Evolutionary conservation across 2,113 vertebrate species (phyloP).

Genomic region (Willisornis vidua): DNA sequence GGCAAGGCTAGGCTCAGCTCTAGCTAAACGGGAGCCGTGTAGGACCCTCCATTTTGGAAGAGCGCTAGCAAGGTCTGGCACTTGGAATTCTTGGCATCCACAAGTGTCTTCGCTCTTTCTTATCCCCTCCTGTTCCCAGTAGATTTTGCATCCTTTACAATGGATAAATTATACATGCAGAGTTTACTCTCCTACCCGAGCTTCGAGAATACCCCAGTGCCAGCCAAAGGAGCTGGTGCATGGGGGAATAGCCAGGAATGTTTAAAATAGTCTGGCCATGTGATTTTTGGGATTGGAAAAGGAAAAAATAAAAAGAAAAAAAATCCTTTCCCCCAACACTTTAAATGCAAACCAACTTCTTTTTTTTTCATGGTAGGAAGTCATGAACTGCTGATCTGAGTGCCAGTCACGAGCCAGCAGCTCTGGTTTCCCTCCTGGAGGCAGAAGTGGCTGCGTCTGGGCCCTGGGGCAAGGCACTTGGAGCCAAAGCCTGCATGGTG

Average conservation of each 20-base stretch:
- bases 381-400: constrained; percentile 13
- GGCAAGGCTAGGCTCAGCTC: constrained; percentile 57
- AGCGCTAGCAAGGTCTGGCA: constrained; percentile 62
- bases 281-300: constrained; percentile 56
- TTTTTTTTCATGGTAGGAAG: not conserved
- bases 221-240: constrained; percentile 59
- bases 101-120: constrained; percentile 64
- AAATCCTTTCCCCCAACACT: not conserved
- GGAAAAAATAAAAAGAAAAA: not conserved
- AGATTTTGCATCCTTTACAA: constrained; percentile 69
- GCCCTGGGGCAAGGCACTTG: not conserved
- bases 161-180: constrained; percentile 69
- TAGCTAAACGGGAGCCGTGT: constrained; percentile 53
- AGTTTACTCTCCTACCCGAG: constrained; percentile 61
- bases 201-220: constrained; percentile 58
- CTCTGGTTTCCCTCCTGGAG: constrained; percentile 37
- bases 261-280: constrained; percentile 70
- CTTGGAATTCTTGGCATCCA: constrained; percentile 68
- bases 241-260: constrained; percentile 68
- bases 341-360: constrained; percentile 32
- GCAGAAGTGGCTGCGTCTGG: not conserved
- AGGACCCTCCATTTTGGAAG: constrained; percentile 65
- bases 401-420: constrained; percentile 25
- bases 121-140: constrained; percentile 67
- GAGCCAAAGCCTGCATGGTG: not conserved